These are phyloP conservation scores for Epistrophella euchroma DNA, from an alignment of 2,888 invertebrate genomes.

Conservation along the genomic window DNA sequence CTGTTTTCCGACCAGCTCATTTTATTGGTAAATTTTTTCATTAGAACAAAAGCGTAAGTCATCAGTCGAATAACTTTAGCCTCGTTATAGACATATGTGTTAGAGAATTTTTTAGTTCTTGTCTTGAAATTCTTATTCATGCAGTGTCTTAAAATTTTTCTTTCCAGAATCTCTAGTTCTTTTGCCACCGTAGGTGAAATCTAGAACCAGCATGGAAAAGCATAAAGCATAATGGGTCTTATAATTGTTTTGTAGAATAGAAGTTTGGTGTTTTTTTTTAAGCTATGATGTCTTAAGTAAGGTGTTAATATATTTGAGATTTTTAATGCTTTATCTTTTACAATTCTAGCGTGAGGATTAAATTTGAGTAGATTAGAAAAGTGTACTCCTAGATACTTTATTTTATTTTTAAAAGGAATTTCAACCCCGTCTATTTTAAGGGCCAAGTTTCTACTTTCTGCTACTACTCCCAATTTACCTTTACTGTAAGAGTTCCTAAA, in stretches of 20 bases:
- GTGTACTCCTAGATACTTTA: too few species aligned
- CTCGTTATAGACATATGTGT: not conserved
- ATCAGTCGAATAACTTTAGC: not conserved
- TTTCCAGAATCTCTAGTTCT: not conserved
- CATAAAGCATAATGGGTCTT: not conserved
- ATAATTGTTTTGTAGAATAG: not conserved
- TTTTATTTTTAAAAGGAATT: too few species aligned
- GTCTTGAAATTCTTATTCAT: not conserved
- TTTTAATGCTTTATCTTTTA: not conserved
- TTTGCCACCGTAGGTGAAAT: not conserved
- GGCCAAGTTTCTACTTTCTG: too few species aligned
- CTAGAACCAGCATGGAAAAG: not conserved
- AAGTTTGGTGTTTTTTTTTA: not conserved
- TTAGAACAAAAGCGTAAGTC: not conserved
- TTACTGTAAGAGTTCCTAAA: too few species aligned
- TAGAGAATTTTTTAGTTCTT: not conserved
- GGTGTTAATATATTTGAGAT: not conserved
- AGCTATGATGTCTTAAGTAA: not conserved
- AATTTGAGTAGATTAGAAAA: too few species aligned
- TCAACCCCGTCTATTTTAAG: too few species aligned
- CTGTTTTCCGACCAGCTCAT: constrained; percentile 5
- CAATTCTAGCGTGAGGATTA: too few species aligned
- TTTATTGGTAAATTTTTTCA: not conserved
- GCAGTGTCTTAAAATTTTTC: not conserved
- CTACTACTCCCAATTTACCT: too few species aligned